phyloP scores from a whole-genome alignment of 2,113 vertebrate species.

The Sturnus vulgaris region DNA sequence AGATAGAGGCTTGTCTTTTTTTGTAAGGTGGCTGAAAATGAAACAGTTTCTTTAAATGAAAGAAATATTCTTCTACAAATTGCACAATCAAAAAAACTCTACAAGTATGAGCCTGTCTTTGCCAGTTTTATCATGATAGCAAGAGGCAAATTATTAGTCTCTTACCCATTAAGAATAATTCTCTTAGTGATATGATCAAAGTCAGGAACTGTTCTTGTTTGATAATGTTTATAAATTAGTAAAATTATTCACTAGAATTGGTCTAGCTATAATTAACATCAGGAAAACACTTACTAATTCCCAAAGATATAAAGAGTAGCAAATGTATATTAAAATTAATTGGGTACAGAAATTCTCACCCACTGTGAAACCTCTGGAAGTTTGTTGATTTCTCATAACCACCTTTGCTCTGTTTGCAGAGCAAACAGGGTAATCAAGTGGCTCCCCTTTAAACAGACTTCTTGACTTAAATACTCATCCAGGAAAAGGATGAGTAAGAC shows the following conservation, averaged over 20 bases:
- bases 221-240: slow-evolving; percentile 14
- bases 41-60: not conserved
- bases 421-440: not conserved
- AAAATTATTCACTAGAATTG: slow-evolving; percentile 33
- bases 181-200: not conserved
- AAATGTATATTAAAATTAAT: not conserved
- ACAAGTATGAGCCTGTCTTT: not conserved
- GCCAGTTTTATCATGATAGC: not conserved
- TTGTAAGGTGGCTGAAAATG: not conserved
- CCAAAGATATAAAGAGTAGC: not conserved
- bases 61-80: not conserved
- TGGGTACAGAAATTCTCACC: not conserved
- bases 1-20: not conserved
- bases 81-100: not conserved
- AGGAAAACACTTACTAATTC: not conserved
- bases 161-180: not conserved
- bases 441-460: not conserved
- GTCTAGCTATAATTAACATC: slow-evolving; percentile 26
- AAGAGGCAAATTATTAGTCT: not conserved
- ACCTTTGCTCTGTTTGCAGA: not conserved
- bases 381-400: not conserved
- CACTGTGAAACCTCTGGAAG: not conserved
- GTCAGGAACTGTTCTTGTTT: not conserved
- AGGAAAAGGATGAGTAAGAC: not conserved
- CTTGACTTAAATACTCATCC: not conserved